Base-by-base conservation (phyloP, 2,797 vertebrate genomes). In the Trematomus bernacchii region DNA sequence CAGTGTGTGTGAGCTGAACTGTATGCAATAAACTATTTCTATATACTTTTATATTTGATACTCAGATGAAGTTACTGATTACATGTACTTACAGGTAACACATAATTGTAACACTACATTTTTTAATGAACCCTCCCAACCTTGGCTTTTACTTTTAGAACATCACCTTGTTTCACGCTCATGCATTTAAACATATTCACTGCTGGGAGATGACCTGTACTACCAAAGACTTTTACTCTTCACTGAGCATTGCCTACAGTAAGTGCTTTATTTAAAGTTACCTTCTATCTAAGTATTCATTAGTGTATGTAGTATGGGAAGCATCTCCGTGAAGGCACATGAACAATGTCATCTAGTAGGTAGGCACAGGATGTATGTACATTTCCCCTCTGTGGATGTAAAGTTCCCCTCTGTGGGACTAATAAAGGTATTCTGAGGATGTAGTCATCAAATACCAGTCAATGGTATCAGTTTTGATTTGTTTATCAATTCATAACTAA, bases 181-280 rank as follows among this genome's bases (percentile, higher is more conserved):
- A 68, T 55, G 47, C 18, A 73, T 73, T 77, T 65, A 63, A 44
- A 76, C 50, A 65, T 73, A 62, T 48, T 37, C 53, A 48, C 71
- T 72, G 19, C 42, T 44, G 68, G 23, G 68, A 66, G 48, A 67
- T 63, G 54, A 73, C 67, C 59, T 58, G 16, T 37, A 47, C 57
- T 77, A 64, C 64, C 66, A 70, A 50, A 54, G 61, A 62, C 42
- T 44, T 72, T 68, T 57, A 50, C 51, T 70, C 65, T 62, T 80
- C 51, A 64, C 57, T 75, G 61, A 69, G 60, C 70, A 58, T 63
- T 21, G 21, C 54, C 51, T 53, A 27, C 59, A 66, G 48, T 43
- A 37, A 65, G 64, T 58, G 69, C 75, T 71, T 65, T 76, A 53
- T 76, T 66, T 21, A 68, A 65, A 80, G 18, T 4, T 13, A 60